phyloP scores from a whole-genome alignment of 30 jellyfish, hydroid and myxozoan species.

The Nemopilema nomurai region DNA sequence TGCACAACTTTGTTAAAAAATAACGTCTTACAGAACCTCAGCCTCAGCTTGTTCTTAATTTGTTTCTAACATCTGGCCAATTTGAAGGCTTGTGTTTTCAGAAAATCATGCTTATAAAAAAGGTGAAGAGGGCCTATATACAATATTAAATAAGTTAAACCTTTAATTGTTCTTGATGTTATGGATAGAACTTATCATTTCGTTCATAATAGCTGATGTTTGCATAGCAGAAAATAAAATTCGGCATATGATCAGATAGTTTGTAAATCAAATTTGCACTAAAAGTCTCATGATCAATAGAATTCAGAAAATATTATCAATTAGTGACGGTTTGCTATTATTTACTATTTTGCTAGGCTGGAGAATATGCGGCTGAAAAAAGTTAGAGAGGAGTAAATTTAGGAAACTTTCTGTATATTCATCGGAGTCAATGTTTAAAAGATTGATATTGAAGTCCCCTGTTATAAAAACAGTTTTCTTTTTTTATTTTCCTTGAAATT shows the following conservation, averaged over 20 bases:
- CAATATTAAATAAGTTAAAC: no score
- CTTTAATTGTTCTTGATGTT: no score
- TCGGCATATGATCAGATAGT: constrained; percentile 46
- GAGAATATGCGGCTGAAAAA: constrained; percentile 44
- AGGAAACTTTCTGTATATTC: constrained; percentile 39
- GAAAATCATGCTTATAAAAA: no score
- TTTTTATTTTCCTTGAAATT: not conserved
- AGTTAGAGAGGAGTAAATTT: no score
- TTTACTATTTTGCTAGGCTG: constrained; percentile 44
- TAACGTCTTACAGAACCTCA: no score
- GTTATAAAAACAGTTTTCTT: constrained; percentile 15
- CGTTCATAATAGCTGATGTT: no score
- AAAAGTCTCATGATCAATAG: constrained; percentile 12
- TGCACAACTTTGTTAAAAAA: no score
- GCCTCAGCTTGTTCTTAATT: no score
- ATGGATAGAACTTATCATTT: no score
- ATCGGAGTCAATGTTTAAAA: constrained; percentile 32
- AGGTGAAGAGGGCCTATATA: no score
- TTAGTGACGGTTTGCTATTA: constrained; percentile 24
- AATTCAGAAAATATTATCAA: constrained; percentile 30
- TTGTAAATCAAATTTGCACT: constrained; percentile 18
- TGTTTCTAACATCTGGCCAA: no score
- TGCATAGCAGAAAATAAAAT: constrained; percentile 35
- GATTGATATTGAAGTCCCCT: constrained; percentile 51
- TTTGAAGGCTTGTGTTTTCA: no score